Conservation (phyloP, 2,113 vertebrate genomes). For the Microcebus griseorufus region DNA sequence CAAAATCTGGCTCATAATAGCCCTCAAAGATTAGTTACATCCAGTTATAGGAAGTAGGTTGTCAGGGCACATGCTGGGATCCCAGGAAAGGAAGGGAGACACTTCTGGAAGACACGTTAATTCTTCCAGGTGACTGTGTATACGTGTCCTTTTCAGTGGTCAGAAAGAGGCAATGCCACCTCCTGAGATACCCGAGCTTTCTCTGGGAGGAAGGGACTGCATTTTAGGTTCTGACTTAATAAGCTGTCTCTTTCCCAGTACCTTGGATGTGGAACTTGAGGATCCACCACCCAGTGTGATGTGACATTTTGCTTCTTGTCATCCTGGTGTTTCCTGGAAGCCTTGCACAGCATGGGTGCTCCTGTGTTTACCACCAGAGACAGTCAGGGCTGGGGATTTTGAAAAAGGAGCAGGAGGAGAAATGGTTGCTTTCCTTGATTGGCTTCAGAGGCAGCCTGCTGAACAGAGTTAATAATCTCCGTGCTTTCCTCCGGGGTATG, state of each 20-base stretch:
- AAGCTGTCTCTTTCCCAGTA: not conserved
- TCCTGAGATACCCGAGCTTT: not conserved
- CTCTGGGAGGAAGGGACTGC: not conserved
- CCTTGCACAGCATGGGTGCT: not conserved
- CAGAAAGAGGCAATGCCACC: not conserved
- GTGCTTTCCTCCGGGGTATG: not conserved
- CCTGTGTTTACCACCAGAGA: constrained; percentile 30
- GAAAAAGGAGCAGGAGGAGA: not conserved
- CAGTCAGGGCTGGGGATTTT: not conserved
- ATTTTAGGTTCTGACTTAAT: not conserved
- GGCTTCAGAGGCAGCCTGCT: not conserved
- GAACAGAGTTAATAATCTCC: not conserved
- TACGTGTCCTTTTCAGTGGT: not conserved
- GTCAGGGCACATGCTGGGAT: not conserved
- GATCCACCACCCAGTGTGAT: not conserved
- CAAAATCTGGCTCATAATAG: too few species aligned
- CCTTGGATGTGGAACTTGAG: not conserved
- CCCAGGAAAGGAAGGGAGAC: not conserved
- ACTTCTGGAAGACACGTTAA: not conserved
- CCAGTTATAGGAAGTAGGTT: not conserved
- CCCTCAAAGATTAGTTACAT: not conserved
- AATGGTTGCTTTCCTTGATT: not conserved
- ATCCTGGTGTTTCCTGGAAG: constrained; percentile 38
- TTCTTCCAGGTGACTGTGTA: not conserved
- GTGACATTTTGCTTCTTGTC: constrained; percentile 33